A percentile compares a stretch with the other conserved stretches of the same genome.
These are phyloP conservation scores for Melopsittacus undulatus DNA, from an alignment of 2,797 vertebrate species.

Conservation along the genomic window DNA sequence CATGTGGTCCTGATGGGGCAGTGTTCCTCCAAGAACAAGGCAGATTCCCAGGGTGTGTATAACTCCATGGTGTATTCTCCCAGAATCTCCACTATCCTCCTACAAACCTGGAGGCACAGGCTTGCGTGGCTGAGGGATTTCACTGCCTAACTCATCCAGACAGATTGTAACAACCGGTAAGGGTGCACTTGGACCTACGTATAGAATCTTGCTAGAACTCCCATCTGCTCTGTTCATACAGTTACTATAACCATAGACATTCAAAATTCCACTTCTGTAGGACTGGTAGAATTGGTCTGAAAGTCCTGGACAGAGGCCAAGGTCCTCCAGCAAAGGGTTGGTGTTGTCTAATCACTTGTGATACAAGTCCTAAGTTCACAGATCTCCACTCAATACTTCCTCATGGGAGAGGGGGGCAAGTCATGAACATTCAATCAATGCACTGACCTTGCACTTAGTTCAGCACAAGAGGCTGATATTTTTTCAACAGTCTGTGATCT, in stretches of 20 bases:
- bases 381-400: background rate
- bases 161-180: background rate
- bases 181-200: background rate
- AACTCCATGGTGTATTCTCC: background rate
- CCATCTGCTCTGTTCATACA: background rate
- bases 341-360: background rate
- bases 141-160: background rate
- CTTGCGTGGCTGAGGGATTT: background rate
- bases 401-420: background rate
- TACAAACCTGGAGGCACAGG: background rate
- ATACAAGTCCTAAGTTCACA: slow-evolving; percentile 15
- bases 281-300: background rate
- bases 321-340: background rate
- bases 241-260: background rate
- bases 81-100: background rate
- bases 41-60: rapidly evolving
- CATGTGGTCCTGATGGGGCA: background rate
- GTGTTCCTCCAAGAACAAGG: background rate
- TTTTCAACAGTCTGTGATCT: background rate
- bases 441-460: slow-evolving; percentile 28
- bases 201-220: background rate
- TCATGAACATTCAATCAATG: background rate
- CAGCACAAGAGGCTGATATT: background rate
- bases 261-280: background rate
- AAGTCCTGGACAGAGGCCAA: background rate